Evolutionary conservation across 2,888 invertebrate genomes (phyloP), one percentile per base, ranked within the genome.

Genomic region (Cephus spinipes): DNA sequence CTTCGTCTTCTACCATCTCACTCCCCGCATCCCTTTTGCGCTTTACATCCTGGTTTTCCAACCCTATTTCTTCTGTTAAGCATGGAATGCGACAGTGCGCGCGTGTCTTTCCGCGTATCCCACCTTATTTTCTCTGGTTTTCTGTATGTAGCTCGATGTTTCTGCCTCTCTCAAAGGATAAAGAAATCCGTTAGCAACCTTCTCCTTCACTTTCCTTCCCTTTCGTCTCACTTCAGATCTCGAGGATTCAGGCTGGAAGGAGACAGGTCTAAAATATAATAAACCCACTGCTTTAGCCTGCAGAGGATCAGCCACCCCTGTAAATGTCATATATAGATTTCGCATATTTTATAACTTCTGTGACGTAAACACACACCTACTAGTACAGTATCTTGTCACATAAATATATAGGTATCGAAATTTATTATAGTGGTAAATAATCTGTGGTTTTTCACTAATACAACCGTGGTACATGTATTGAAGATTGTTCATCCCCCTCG

Each of bases 231-330:
- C 40, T 36, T 30, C 35, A 15, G 33, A 34, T 12, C 30, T 36
- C 6, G 40, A 40, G 40, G 30, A n/a, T 75, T 30, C 55, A 33
- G 9, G 31, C 36, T 35, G 23, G 32, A 33, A 36, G 36, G 55
- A 85, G 82, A 81, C 85, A 81, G 82, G 81, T 80, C 85, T 83
- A 77, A 85, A 85, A 85, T 85, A 86, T 85, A 85, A 85, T 85
- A 86, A 85, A 85, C 83, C 84, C 79, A 77, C 76, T 76, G 77
- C 80, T 74, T 30, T 69, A 79, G 79, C 80, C 84, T 40, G 40
- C 4, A 40, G 40, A 40, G 40, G 40, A 40, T 40, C 80, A 78
- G 79, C 79, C 81, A 76, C 77, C 81, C 83, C 79, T 82, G 83
- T 85, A 85, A 84, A 85, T 83, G 83, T 81, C 80, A 74, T 77